A percentile compares a stretch with the other conserved stretches of the same genome.
Evolutionary conservation across 2,797 vertebrate genomes (phyloP).

Genomic region (Capromys pilorides): DNA sequence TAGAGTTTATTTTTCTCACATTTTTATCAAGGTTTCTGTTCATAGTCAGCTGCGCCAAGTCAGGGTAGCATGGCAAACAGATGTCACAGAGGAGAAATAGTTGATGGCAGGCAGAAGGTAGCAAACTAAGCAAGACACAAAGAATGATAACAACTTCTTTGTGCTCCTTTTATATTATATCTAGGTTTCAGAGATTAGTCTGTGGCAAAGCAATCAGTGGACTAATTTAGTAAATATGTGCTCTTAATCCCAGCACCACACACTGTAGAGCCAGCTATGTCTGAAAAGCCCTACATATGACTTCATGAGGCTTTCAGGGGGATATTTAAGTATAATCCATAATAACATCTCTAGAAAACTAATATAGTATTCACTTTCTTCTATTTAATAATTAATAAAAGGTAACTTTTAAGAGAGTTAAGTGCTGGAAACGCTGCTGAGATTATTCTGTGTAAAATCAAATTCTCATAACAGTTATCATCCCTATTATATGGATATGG

Average conservation of each 20-base stretch:
- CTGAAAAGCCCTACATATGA: background rate
- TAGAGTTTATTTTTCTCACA: background rate
- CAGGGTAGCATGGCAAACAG: background rate
- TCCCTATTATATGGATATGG: background rate
- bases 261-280: background rate
- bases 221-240: background rate
- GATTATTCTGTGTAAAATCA: background rate
- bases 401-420: background rate
- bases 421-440: background rate
- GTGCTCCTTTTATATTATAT: background rate
- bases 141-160: background rate
- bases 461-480: background rate
- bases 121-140: background rate
- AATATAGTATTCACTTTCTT: background rate
- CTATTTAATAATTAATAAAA: slow-evolving; percentile 11
- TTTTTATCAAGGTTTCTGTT: background rate
- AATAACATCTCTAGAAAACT: background rate
- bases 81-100: background rate
- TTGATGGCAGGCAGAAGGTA: background rate
- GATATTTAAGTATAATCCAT: background rate
- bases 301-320: background rate
- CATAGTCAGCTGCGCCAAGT: background rate
- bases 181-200: background rate
- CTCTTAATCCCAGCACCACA: background rate
- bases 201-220: background rate